phyloP scores from a whole-genome alignment of 1,140 invertebrate genomes.

The Thaumatotibia leucotreta region DNA sequence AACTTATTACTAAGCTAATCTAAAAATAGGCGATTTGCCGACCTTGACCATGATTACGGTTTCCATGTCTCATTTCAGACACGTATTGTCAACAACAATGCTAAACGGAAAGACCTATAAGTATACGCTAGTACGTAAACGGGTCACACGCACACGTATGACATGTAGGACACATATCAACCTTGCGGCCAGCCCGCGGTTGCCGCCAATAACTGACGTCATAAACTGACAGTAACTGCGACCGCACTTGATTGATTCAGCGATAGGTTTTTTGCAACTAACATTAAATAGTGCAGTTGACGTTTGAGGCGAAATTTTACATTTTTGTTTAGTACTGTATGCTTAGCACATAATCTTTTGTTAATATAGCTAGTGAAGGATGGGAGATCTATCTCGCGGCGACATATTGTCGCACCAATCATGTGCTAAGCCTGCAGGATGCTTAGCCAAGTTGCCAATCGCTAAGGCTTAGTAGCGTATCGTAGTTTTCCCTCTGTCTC shows the following conservation, averaged over 20 bases:
- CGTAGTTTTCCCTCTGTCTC: too few species aligned
- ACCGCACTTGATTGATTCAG: background rate
- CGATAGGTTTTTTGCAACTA: background rate
- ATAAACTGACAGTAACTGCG: conserved; percentile 5
- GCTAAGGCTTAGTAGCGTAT: too few species aligned
- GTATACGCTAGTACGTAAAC: background rate
- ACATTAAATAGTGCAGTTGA: background rate
- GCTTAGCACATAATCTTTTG: too few species aligned
- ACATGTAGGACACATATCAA: background rate
- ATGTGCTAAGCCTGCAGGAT: too few species aligned
- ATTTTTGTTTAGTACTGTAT: too few species aligned
- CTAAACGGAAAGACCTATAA: background rate
- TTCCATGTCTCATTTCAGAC: background rate
- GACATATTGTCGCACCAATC: too few species aligned
- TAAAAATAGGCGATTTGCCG: background rate
- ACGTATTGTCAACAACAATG: background rate
- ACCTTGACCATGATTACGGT: background rate
- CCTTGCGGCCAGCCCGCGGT: background rate
- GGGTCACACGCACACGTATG: background rate
- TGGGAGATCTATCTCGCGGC: too few species aligned
- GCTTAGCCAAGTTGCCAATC: too few species aligned
- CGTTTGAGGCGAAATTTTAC: too few species aligned
- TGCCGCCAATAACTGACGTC: conserved; percentile 5
- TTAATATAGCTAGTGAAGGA: too few species aligned
- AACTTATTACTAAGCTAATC: too few species aligned